phyloP scores from a whole-genome alignment of 2,797 vertebrate genomes.

The Urophycis tenuis region DNA sequence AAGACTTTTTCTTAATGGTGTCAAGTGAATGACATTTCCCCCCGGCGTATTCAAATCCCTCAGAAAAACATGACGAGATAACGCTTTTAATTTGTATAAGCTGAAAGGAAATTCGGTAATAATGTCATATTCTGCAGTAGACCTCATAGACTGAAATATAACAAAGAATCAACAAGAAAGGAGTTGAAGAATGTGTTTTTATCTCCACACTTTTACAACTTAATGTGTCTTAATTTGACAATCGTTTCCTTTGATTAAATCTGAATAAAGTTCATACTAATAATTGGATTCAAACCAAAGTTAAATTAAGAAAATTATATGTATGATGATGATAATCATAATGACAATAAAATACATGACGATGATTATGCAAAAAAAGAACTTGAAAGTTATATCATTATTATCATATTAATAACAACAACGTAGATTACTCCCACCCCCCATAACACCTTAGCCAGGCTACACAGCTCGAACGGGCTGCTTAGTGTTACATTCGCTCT shows the following conservation, averaged over 20 bases:
- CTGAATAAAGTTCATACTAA: neutral
- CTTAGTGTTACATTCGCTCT: no score
- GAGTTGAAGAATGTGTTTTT: slow-evolving; percentile 13
- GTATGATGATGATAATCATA: neutral
- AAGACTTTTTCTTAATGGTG: slow-evolving; percentile 34
- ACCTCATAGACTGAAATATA: neutral
- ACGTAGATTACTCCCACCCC: no score
- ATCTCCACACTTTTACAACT: neutral
- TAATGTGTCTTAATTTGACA: neutral
- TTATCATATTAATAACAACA: no score
- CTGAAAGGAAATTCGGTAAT: slow-evolving; percentile 34
- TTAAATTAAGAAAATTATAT: neutral
- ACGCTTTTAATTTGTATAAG: slow-evolving; percentile 58
- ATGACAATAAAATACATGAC: neutral
- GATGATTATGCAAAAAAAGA: neutral
- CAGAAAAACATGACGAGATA: slow-evolving; percentile 51
- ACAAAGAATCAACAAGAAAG: neutral
- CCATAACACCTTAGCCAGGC: no score
- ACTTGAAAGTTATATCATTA: neutral
- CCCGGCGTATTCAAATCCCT: slow-evolving; percentile 39
- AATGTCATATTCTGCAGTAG: slow-evolving; percentile 6
- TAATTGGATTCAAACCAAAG: neutral
- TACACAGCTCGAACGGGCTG: no score
- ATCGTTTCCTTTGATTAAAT: neutral
- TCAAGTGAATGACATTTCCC: slow-evolving; percentile 49